Evolutionary conservation across 2,113 vertebrate species (phyloP).

Genomic region (Maccullochella peelii): DNA sequence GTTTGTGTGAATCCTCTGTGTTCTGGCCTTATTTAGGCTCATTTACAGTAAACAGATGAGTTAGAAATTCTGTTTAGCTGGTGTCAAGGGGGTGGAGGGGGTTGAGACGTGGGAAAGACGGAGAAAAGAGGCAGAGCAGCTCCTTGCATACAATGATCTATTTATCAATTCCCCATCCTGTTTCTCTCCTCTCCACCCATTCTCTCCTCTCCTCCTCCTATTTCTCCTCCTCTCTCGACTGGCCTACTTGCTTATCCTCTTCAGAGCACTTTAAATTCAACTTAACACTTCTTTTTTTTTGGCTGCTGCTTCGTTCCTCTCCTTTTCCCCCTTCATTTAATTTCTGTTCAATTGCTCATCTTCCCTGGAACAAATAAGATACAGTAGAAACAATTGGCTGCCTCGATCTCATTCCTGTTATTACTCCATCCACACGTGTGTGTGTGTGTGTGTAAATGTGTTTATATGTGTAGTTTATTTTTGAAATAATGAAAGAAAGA

Average conservation of each 20-base stretch:
- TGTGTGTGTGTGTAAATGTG: constrained; percentile 40
- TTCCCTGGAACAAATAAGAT: constrained; percentile 61
- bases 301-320: constrained; percentile 5
- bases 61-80: constrained; percentile 75
- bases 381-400: constrained; percentile 62
- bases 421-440: constrained; percentile 37
- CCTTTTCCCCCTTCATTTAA: constrained; percentile 52
- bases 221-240: constrained; percentile 66
- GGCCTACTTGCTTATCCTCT: constrained; percentile 77
- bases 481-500: background rate
- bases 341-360: constrained; percentile 65
- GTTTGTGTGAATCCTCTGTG: constrained; percentile 68
- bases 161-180: constrained; percentile 75
- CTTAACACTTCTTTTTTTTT: constrained; percentile 55
- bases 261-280: constrained; percentile 74
- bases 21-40: constrained; percentile 72
- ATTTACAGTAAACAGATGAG: constrained; percentile 79
- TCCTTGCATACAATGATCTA: constrained; percentile 77
- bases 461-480: constrained; percentile 47
- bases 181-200: constrained; percentile 57
- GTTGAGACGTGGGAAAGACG: constrained; percentile 65
- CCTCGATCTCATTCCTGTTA: constrained; percentile 53
- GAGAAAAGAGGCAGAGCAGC: constrained; percentile 57
- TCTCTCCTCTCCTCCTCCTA: constrained; percentile 66
- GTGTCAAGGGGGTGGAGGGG: constrained; percentile 42